Percentiles rank a stretch among this genome's conserved stretches.
These are phyloP conservation scores for Prorops nasuta DNA, from an alignment of 1,140 invertebrate species.

Conservation along the genomic window DNA sequence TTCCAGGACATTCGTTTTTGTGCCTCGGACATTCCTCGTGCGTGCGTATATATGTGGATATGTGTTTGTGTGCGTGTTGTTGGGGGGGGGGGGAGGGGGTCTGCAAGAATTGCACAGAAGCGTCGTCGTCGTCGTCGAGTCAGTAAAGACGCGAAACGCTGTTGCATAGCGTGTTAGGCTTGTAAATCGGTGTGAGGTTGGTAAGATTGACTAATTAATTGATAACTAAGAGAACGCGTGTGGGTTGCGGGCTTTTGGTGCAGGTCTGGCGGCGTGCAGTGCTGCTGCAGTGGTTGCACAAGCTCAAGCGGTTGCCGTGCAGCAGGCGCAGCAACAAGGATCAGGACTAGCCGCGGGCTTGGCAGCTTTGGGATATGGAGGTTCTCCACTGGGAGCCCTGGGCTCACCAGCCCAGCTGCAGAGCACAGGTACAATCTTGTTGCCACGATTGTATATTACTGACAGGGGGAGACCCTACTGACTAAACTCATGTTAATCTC, in stretches of 20 bases:
- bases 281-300: constrained; percentile 54
- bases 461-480: no score
- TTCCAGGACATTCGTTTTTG: constrained; percentile 13
- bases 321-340: constrained; percentile 54
- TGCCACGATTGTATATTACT: no score
- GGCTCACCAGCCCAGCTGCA: constrained; percentile 55
- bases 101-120: no score
- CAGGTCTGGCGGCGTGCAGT: constrained; percentile 56
- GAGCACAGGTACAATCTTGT: constrained; percentile 47
- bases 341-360: constrained; percentile 54
- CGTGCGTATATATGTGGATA: constrained; percentile 5
- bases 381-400: constrained; percentile 53
- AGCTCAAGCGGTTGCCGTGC: constrained; percentile 53
- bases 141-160: no score
- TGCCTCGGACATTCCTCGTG: constrained; percentile 10
- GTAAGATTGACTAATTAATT: constrained; percentile 34
- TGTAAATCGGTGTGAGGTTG: constrained; percentile 31
- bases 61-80: no score
- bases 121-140: no score
- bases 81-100: no score
- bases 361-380: constrained; percentile 53
- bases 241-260: constrained; percentile 54
- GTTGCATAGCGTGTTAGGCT: no score
- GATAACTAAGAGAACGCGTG: constrained; percentile 41
- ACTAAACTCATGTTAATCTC: no score